A percentile compares a stretch with the other conserved stretches of the same genome.
Evolutionary conservation across 2,888 invertebrate genomes (phyloP).

Genomic region (Teinopalpus imperialis): DNA sequence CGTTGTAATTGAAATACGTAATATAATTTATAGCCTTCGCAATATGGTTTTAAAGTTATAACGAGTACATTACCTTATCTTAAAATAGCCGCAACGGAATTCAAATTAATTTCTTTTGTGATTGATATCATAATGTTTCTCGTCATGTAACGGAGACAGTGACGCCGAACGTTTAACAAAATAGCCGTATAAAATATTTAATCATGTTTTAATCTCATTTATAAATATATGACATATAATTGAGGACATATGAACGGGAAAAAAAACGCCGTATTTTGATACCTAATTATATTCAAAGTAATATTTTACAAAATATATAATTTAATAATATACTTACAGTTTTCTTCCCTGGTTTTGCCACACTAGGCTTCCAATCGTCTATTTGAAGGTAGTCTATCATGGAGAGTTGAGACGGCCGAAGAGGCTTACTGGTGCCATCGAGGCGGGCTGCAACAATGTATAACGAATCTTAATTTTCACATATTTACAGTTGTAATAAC

Average conservation of each 20-base stretch:
- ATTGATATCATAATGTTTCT: too few species aligned
- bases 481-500: conserved; percentile 11
- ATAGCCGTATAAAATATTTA: too few species aligned
- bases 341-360: conserved; percentile 90
- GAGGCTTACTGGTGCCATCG: conserved; percentile 92
- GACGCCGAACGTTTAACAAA: too few species aligned
- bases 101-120: too few species aligned
- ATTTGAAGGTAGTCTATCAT: conserved; percentile 96
- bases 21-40: too few species aligned
- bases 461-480: conserved; percentile 31
- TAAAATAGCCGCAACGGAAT: conserved; percentile 21
- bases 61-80: conserved; percentile 16
- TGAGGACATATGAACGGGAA: too few species aligned
- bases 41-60: conserved; percentile 44
- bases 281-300: too few species aligned
- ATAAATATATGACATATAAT: too few species aligned
- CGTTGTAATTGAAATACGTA: too few species aligned
- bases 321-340: conserved; percentile 84
- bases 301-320: conserved; percentile 2
- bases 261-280: too few species aligned
- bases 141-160: too few species aligned
- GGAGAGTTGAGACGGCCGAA: conserved; percentile 86
- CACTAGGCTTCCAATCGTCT: conserved; percentile 88
- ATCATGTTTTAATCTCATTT: too few species aligned
- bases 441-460: conserved; percentile 89